Evolutionary conservation across 2,888 invertebrate species (phyloP), one percentile per base, ranked within the genome.

Genomic region (Eledona agricola): DNA sequence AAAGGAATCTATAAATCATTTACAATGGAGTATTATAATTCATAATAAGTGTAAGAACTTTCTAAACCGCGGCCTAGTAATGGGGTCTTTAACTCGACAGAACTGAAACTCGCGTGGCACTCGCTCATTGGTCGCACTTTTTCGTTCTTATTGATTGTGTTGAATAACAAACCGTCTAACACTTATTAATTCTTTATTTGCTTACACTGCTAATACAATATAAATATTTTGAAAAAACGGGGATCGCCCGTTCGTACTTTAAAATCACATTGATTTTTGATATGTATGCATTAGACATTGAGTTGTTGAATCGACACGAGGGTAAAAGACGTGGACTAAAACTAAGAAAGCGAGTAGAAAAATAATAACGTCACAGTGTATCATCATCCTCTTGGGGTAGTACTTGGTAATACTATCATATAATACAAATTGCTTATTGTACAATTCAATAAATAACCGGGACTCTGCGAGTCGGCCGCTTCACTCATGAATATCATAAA

Each of bases 251-350:
- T 13, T 16, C 16, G 20, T 34, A 20, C 17, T 47, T 40, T 46
- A 35, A 43, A 59, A 65, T 65, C 64, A 65, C 64, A 63, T 59
- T 51, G 56, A 53, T 57, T 62, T n/a, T 58, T 64, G 64, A 64
- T 64, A 64, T 64, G 64, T 54, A 51, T 40, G 10, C n/a, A 31
- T 51, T 26, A 42, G 29, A 35, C 49, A 50, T 50, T 32, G 34
- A 29, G 25, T 17, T 32, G 28, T 42, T 42, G 28, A 35, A 46
- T 46, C 35, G 46, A 46, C 46, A 26, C 25, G 23, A 25, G 23
- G 34, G 34, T 17, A 50, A 32, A 50, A 49, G 13, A 31, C n/a
- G n/a, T 19, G 32, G 20, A 34, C 28, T 31, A 29, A 46, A 35
- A 2, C 34, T 35, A 51, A 40, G 29, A 28, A 53, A 53, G 52